Evolutionary conservation across 2,797 vertebrate genomes (phyloP), one percentile per base, ranked within the genome.

Genomic region (Siniperca undulata): DNA sequence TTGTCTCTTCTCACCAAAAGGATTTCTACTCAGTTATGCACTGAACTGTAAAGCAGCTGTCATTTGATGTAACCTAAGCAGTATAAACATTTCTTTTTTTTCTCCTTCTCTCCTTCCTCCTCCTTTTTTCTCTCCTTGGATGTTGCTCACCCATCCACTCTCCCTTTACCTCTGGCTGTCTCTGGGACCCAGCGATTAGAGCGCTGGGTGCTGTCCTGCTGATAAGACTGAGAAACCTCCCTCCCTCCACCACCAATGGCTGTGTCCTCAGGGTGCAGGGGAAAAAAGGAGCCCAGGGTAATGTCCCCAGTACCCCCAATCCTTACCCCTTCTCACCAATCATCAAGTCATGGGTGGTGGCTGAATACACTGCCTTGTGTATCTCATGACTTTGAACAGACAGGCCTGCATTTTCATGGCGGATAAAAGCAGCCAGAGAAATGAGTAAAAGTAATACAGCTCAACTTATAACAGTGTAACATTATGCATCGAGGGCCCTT

Each of bases 171-270:
- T 84, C 85, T 75, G 81, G 90, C 90, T 85, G 89, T 88, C 90
- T 93, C 94, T 95, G 95, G 90, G 73, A 88, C 87, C 85, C 80
- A 38, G 88, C 89, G 95, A 96, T 96, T 95, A 96, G 91, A 94
- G 88, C 44, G 70, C 91, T 83, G 89, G 85, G 92, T 91, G 91
- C 94, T 93, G 92, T 94, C 94, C 92, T 89, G 88, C 92, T 90
- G 94, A 96, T 96, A 96, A 96, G 92, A 70, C 89, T 44, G 91
- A 88, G 91, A 92, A 91, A 86, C 87, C 82, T 71, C 86, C 86
- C 70, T 60, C 59, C 66, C 71, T 78, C 71, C 74, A 68, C 82
- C 81, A 84, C 80, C 89, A 70, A 46, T 77, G 83, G 73, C 83
- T 82, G 84, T 86, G 91, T 94, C 94, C 91, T 88, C 75, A 16